Conservation (phyloP, 2,888 invertebrate genomes). For the Lamellibrachia columna region DNA sequence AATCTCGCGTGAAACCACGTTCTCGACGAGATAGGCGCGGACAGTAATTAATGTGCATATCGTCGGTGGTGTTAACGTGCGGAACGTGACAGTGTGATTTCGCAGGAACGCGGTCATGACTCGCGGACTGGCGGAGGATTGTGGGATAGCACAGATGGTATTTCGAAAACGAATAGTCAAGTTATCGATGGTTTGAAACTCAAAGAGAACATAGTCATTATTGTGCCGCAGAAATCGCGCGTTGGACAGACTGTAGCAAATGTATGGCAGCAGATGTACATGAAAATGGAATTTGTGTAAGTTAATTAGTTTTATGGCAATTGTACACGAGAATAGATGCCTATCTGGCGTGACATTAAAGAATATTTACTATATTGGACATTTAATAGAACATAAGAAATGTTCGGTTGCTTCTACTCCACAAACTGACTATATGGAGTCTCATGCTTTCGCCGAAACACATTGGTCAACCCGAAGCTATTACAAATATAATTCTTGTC, state of each 20-base stretch:
- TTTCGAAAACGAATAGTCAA: background rate
- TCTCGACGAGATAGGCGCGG: background rate
- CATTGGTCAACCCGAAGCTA: background rate
- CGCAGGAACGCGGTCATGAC: background rate
- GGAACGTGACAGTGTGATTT: background rate
- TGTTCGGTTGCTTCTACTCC: background rate
- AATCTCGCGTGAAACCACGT: slow-evolving; percentile 6
- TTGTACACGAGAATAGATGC: background rate
- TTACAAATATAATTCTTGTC: background rate
- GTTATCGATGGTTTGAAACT: background rate
- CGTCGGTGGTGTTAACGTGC: background rate
- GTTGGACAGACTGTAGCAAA: background rate
- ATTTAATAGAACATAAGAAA: background rate
- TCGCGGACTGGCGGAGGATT: background rate
- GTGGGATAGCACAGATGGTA: background rate
- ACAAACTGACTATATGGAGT: background rate
- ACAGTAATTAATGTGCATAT: background rate
- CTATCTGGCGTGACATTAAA: background rate
- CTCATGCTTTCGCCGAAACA: background rate
- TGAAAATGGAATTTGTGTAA: background rate
- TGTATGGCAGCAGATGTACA: background rate
- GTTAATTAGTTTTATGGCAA: background rate
- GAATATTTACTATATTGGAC: background rate
- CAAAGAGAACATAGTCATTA: background rate
- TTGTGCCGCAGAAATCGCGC: background rate